Conservation (phyloP, 2,888 invertebrate genomes). For the Dione vanillae region DNA sequence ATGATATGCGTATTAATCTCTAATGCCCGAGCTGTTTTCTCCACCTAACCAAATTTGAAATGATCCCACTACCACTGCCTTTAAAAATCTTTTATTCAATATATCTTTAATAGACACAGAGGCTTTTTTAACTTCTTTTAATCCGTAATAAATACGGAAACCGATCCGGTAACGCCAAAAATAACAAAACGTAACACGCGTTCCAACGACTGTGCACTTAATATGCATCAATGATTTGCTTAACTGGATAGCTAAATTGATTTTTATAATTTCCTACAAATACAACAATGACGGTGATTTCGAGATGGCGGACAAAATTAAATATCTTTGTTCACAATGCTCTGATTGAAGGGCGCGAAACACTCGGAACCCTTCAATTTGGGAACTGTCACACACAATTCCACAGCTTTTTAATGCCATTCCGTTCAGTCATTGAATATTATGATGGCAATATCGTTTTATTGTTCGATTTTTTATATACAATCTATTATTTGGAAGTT, state of each 20-base stretch:
- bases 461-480: not conserved
- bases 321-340: slow-evolving; percentile 54
- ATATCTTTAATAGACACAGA: too few relatives aligned
- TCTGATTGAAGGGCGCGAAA: slow-evolving; percentile 56
- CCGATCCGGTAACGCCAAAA: too few relatives aligned
- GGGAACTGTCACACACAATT: slow-evolving; percentile 65
- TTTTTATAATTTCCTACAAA: slow-evolving; percentile 25
- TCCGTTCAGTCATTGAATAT: slow-evolving; percentile 28
- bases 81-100: too few relatives aligned
- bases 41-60: too few relatives aligned
- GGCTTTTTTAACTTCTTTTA: too few relatives aligned
- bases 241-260: slow-evolving; percentile 18
- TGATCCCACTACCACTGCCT: too few relatives aligned
- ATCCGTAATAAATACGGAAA: too few relatives aligned
- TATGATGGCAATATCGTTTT: slow-evolving; percentile 3
- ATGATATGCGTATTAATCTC: too few relatives aligned
- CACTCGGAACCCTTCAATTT: slow-evolving; percentile 70
- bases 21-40: too few relatives aligned
- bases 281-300: slow-evolving; percentile 37
- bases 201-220: not conserved
- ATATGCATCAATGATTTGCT: slow-evolving; percentile 8
- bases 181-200: not conserved
- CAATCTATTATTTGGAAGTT: not conserved
- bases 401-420: slow-evolving; percentile 37
- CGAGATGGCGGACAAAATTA: slow-evolving; percentile 44